Percentiles rank a stretch among this genome's conserved stretches.
Evolutionary conservation across 2,113 vertebrate genomes (phyloP).

Genomic region (Sinocyclocheilus grahami): DNA sequence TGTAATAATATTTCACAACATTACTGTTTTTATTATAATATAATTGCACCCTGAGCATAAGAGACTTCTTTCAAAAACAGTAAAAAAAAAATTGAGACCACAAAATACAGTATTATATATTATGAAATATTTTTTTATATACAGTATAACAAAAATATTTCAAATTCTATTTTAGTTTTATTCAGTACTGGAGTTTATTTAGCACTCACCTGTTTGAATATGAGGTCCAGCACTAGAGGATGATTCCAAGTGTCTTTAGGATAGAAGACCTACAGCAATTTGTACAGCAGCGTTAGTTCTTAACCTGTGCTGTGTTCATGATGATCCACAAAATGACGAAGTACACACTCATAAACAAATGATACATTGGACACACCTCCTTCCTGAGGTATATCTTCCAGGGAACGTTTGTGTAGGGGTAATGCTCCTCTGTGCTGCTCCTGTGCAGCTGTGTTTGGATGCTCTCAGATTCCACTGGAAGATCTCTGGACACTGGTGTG

Average conservation of each 20-base stretch:
- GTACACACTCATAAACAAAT: neutral
- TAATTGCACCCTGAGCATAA: too few relatives aligned
- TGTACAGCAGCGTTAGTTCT: neutral
- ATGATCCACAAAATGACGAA: neutral
- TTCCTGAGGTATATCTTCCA: slow-evolving; percentile 94
- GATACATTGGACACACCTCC: slow-evolving; percentile 76
- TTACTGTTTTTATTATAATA: neutral
- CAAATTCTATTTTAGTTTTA: neutral
- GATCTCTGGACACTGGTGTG: slow-evolving; percentile 76
- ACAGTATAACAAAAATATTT: neutral
- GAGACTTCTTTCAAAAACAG: too few relatives aligned
- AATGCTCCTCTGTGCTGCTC: slow-evolving; percentile 82
- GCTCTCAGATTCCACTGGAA: slow-evolving; percentile 77
- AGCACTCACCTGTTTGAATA: slow-evolving; percentile 91
- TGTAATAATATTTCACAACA: neutral
- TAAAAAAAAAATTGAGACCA: too few relatives aligned
- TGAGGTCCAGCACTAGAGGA: slow-evolving; percentile 87
- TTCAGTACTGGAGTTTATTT: too few relatives aligned
- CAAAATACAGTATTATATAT: neutral
- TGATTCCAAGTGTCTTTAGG: slow-evolving; percentile 90
- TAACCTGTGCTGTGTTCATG: neutral
- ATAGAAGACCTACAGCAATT: slow-evolving; percentile 89
- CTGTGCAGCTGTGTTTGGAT: slow-evolving; percentile 89
- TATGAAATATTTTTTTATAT: neutral
- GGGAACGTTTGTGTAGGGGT: slow-evolving; percentile 87